These are phyloP conservation scores for Epinephelus lanceolatus DNA, from an alignment of 2,113 vertebrate genomes.

Conservation along the genomic window DNA sequence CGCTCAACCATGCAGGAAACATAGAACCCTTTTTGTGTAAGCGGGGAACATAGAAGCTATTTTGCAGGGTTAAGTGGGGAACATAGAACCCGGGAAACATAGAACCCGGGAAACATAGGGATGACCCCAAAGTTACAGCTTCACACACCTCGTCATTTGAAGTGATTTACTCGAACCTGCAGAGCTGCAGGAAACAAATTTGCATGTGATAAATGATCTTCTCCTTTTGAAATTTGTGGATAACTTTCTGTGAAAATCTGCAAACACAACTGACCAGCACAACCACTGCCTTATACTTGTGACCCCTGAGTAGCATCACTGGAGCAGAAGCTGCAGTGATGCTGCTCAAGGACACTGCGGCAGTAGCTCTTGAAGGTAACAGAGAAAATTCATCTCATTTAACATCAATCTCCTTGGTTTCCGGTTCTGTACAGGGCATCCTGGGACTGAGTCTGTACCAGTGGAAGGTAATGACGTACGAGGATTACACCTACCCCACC, in stretches of 20 bases:
- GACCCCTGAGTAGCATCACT: not conserved
- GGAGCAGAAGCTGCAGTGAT: not conserved
- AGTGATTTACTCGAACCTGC: not conserved
- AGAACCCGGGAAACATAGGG: too few species aligned
- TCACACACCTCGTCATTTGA: not conserved
- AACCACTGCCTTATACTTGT: not conserved
- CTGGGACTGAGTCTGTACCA: slow-evolving; percentile 96
- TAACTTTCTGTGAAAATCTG: not conserved
- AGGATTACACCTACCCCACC: slow-evolving; percentile 94
- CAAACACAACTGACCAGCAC: not conserved
- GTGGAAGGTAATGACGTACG: slow-evolving; percentile 98
- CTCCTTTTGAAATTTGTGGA: not conserved
- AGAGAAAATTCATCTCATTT: not conserved
- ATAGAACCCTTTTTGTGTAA: too few species aligned
- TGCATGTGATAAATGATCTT: not conserved
- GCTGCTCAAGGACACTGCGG: not conserved
- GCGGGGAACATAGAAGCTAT: too few species aligned
- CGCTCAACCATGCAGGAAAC: too few species aligned
- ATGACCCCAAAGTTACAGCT: not conserved
- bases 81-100: too few species aligned
- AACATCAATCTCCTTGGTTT: not conserved
- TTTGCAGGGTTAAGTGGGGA: too few species aligned
- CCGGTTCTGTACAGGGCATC: slow-evolving; percentile 88
- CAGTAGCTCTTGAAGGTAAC: not conserved
- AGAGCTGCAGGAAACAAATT: not conserved